Percentiles rank a stretch among this genome's conserved stretches.
Evolutionary conservation across 2,797 vertebrate genomes (phyloP).

Genomic region (Crax fasciolata): DNA sequence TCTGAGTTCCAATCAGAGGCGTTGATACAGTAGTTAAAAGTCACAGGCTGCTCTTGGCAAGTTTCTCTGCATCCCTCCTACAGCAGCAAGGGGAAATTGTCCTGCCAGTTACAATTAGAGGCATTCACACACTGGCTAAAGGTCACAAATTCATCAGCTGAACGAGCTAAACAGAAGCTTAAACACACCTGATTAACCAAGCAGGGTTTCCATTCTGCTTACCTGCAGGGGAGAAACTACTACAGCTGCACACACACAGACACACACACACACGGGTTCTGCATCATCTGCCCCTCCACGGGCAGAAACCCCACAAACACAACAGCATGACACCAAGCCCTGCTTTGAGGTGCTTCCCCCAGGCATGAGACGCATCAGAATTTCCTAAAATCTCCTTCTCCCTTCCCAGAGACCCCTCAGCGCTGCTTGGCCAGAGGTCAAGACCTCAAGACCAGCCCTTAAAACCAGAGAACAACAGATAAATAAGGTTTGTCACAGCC

Average conservation of each 20-base stretch:
- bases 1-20: neutral
- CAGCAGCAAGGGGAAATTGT: conserved; percentile 19
- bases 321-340: neutral
- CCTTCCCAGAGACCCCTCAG: neutral
- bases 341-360: rapidly evolving
- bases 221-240: neutral
- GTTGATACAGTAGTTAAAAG: neutral
- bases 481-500: neutral
- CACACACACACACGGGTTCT: neutral
- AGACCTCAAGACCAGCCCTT: neutral
- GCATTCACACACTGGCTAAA: conserved; percentile 7
- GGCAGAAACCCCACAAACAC: neutral
- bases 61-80: neutral
- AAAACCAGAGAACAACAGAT: neutral
- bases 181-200: neutral
- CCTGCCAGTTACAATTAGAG: conserved; percentile 51
- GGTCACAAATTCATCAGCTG: conserved; percentile 46
- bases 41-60: conserved; percentile 13
- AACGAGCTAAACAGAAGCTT: conserved; percentile 8
- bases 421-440: neutral
- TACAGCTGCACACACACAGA: neutral
- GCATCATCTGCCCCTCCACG: neutral
- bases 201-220: neutral
- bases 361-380: rapidly evolving
- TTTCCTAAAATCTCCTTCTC: neutral